Base-by-base conservation (phyloP, 2,888 invertebrate genomes). In the Drosophila anomelani region DNA sequence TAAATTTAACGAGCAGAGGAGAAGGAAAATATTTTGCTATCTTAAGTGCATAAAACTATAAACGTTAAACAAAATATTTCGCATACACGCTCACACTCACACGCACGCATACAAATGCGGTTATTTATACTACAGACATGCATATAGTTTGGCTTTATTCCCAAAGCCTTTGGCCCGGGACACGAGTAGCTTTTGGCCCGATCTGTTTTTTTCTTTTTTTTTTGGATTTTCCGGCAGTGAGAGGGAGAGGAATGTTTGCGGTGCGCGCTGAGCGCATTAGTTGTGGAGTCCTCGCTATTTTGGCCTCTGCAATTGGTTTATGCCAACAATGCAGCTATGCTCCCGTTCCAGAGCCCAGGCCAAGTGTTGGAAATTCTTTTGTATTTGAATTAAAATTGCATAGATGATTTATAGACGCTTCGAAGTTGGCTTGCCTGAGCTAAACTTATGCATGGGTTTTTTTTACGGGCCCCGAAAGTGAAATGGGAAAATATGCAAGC, bases 51-150 rank as follows among this genome's bases (percentile, higher is more conserved):
- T 85, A 85, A 85, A 89, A 85, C 89, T 85, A 85, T 85, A 85
- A 87, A 87, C 85, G 85, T 85, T 85, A 85, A 85, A 87, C 85
- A 85, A 85, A 85, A 85, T 85, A 89, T 89, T 85, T 89, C 75
- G 64, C 76, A 75, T 76, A 78, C 63, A 76, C 58, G 49, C 55
- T 59, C 75, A 34, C 46, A 55, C 39, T 63, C 43, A 47, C 41
- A 38, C 34, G 34, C 20, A 46, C 26, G 55, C 46, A 58, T 51
- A 69, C 66, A 79, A 80, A 86, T 84, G 84, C 68, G 86, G 84
- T 88, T 84, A 88, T 88, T 84, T 83, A 79, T 85, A 81, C 69
- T 46, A 26, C 46, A 46, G 49, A 32, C 49, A 32, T 76, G 71
- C 63, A 81, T 79, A 82, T 47, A 53, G 73, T 58, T 83, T 84